Evolutionary conservation across 2,113 vertebrate species (phyloP).

Genomic region (Pholis gunnellus): DNA sequence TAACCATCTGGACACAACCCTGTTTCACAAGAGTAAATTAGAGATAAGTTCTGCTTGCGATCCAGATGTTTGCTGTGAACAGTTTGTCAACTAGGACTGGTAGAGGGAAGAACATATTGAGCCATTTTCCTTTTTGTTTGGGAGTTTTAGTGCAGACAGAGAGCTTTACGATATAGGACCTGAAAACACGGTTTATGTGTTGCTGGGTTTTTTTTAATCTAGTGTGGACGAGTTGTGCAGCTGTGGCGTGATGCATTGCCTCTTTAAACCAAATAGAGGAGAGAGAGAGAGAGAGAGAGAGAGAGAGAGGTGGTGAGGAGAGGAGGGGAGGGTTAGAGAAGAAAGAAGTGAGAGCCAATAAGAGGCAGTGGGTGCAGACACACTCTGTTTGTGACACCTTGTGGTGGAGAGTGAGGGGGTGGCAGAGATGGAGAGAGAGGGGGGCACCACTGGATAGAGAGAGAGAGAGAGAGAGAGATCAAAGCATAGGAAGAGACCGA

Average conservation of each 20-base stretch:
- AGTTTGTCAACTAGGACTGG: not conserved
- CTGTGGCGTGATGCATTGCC: constrained; percentile 44
- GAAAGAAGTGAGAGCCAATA: constrained; percentile 55
- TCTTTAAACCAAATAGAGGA: constrained; percentile 58
- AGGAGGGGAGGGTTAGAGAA: not conserved
- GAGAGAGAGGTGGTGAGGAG: not conserved
- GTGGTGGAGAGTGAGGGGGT: constrained; percentile 62
- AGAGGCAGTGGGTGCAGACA: constrained; percentile 63
- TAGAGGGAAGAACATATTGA: not conserved
- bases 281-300: constrained; percentile 16
- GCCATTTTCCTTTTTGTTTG: not conserved
- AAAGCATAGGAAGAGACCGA: constrained; percentile 56
- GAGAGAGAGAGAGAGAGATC: constrained; percentile 52
- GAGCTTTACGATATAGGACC: not conserved
- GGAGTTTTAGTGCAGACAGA: not conserved
- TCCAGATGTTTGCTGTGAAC: not conserved
- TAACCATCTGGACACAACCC: too few relatives aligned
- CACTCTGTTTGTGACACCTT: constrained; percentile 74
- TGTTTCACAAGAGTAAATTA: too few relatives aligned
- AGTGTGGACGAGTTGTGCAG: constrained; percentile 21
- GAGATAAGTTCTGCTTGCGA: not conserved
- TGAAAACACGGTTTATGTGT: not conserved
- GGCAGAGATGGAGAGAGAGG: constrained; percentile 47
- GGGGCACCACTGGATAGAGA: constrained; percentile 26
- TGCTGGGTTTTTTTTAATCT: not conserved